A percentile compares a stretch with the other conserved stretches of the same genome.
Evolutionary conservation across 2,888 invertebrate genomes (phyloP).

Genomic region (Phania funesta): DNA sequence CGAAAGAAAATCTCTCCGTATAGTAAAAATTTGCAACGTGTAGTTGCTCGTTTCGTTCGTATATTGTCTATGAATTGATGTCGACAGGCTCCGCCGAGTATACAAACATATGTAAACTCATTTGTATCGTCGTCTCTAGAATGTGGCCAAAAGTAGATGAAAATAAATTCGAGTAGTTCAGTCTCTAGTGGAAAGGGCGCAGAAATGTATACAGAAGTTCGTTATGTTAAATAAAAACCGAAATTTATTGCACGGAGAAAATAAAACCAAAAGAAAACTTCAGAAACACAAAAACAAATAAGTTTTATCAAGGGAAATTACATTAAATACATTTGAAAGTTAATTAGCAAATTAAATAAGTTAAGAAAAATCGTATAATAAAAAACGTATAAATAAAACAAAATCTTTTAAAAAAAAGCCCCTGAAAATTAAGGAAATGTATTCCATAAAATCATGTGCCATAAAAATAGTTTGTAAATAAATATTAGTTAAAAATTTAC

Average conservation of each 20-base stretch:
- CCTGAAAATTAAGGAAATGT: not conserved
- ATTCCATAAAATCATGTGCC: constrained; percentile 45
- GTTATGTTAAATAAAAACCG: constrained; percentile 56
- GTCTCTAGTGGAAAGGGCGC: constrained; percentile 64
- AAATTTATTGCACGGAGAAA: constrained; percentile 52
- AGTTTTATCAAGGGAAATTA: constrained; percentile 9
- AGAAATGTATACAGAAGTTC: constrained; percentile 60
- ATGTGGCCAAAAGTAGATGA: constrained; percentile 33
- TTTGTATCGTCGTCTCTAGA: not conserved
- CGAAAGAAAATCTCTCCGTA: too few species aligned
- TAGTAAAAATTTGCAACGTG: constrained; percentile 24
- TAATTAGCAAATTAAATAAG: constrained; percentile 1
- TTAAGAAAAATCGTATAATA: not conserved
- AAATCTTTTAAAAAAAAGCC: not conserved
- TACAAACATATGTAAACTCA: constrained; percentile 15
- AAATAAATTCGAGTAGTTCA: constrained; percentile 58
- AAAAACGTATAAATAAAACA: not conserved
- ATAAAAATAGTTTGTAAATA: constrained; percentile 36
- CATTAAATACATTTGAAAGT: not conserved
- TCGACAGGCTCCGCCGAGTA: constrained; percentile 50
- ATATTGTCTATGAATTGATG: constrained; percentile 28
- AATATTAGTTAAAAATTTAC: constrained; percentile 14
- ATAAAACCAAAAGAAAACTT: constrained; percentile 34
- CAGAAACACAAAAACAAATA: constrained; percentile 5
- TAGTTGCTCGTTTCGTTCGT: constrained; percentile 36